phyloP scores from a whole-genome alignment of 1,140 invertebrate genomes.

The Drosophila ficusphila region DNA sequence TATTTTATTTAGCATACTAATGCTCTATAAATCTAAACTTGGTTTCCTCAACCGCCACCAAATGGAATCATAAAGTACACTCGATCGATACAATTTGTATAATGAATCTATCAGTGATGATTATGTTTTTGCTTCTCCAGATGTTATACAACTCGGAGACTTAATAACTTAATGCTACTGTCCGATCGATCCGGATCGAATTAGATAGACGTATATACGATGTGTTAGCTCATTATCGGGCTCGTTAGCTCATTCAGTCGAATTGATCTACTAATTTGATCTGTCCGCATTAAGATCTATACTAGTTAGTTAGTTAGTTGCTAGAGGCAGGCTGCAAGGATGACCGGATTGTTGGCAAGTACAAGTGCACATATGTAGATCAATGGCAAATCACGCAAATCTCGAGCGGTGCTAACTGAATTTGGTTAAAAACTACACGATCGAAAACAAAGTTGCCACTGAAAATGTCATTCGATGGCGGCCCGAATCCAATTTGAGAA shows the following conservation, averaged over 20 bases:
- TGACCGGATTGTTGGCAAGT: slow-evolving; percentile 68
- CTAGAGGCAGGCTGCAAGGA: slow-evolving; percentile 64
- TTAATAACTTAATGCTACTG: slow-evolving; percentile 55
- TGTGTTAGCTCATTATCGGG: slow-evolving; percentile 53
- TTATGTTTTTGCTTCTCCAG: slow-evolving; percentile 38
- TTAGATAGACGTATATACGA: slow-evolving; percentile 1
- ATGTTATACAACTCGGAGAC: slow-evolving; percentile 16
- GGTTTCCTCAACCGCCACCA: slow-evolving; percentile 14
- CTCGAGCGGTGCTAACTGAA: slow-evolving; percentile 54
- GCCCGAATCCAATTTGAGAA: slow-evolving; percentile 61
- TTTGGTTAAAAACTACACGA: slow-evolving; percentile 63
- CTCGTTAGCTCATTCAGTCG: slow-evolving; percentile 49
- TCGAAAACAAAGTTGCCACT: slow-evolving; percentile 19
- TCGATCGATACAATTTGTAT: slow-evolving; percentile 41
- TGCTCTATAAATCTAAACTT: not conserved
- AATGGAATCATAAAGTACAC: slow-evolving; percentile 18
- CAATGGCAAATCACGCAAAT: slow-evolving; percentile 69
- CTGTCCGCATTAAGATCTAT: slow-evolving; percentile 19
- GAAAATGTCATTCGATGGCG: slow-evolving; percentile 65
- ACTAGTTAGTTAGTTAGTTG: slow-evolving; percentile 32
- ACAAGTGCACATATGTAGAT: slow-evolving; percentile 77
- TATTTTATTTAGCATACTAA: not conserved
- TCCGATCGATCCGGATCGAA: slow-evolving; percentile 6
- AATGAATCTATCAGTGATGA: slow-evolving; percentile 34
- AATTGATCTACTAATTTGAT: slow-evolving; percentile 52